Evolutionary conservation across 92 coral and sea anemone genomes (phyloP).

Genomic region (Nematostella vectensis): DNA sequence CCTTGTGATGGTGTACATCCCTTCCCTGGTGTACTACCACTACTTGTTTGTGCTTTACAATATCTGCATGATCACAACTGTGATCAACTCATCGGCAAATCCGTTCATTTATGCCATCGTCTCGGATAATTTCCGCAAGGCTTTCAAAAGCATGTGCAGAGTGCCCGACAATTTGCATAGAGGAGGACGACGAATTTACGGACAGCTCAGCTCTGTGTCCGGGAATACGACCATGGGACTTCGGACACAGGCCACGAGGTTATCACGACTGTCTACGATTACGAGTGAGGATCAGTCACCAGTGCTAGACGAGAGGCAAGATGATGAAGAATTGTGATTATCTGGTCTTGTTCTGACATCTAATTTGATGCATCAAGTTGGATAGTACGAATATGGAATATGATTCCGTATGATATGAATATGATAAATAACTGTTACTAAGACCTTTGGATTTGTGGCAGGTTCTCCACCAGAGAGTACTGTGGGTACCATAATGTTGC

Average conservation of each 20-base stretch:
- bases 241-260: no score
- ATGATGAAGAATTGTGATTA: no score
- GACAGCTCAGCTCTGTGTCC: constrained; percentile 3
- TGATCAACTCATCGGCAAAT: constrained; percentile 22
- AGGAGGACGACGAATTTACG: background rate
- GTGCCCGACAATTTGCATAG: background rate
- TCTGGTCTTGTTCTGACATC: no score
- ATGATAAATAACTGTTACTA: no score
- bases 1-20: constrained; percentile 6
- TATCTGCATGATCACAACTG: constrained; percentile 18
- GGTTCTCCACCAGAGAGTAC: no score
- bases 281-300: background rate
- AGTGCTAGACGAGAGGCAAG: no score
- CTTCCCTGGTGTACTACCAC: constrained; percentile 4
- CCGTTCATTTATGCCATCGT: constrained; percentile 31
- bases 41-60: constrained; percentile 24
- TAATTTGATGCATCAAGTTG: no score
- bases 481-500: no score
- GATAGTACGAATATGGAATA: no score
- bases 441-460: no score
- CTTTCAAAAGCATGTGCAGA: constrained; percentile 12
- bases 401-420: no score
- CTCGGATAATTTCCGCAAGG: constrained; percentile 22
- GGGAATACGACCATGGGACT: background rate
- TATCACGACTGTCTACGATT: background rate